These are phyloP conservation scores for Enteromius mattozi DNA, from an alignment of 2,797 vertebrate species.

Conservation along the genomic window DNA sequence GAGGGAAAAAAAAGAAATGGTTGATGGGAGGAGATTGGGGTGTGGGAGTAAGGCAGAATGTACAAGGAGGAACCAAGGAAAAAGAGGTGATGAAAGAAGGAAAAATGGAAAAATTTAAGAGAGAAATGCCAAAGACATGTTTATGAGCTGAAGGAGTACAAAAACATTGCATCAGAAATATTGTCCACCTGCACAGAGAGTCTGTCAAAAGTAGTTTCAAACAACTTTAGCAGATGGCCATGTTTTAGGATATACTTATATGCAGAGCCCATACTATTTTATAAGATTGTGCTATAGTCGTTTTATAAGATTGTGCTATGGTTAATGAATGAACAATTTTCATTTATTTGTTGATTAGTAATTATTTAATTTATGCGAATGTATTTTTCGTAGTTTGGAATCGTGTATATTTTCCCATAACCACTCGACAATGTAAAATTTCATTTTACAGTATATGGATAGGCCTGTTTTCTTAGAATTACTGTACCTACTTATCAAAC, in stretches of 20 bases:
- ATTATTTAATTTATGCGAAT: not conserved
- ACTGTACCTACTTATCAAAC: not conserved
- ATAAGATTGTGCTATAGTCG: no score
- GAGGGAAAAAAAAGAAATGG: conserved; percentile 2
- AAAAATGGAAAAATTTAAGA: not conserved
- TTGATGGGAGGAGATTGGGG: not conserved
- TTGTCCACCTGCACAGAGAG: not conserved
- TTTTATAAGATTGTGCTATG: not conserved
- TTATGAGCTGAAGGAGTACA: conserved; percentile 22
- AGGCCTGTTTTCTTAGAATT: not conserved
- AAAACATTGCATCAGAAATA: conserved; percentile 11
- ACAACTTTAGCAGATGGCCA: not conserved
- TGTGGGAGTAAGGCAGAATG: not conserved
- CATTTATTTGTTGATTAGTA: no score
- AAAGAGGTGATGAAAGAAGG: not conserved
- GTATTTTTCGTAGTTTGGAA: not conserved
- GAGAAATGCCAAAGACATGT: not conserved
- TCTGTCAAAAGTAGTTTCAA: not conserved
- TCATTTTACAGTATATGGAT: not conserved
- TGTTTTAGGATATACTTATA: not conserved
- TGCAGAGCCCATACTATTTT: not conserved
- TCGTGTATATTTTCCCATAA: not conserved
- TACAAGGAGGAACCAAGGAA: not conserved
- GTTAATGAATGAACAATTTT: not conserved
- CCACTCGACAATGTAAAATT: not conserved